A percentile compares a stretch with the other conserved stretches of the same genome.
Evolutionary conservation across 2,113 vertebrate species (phyloP).

Genomic region (Ochotona princeps): DNA sequence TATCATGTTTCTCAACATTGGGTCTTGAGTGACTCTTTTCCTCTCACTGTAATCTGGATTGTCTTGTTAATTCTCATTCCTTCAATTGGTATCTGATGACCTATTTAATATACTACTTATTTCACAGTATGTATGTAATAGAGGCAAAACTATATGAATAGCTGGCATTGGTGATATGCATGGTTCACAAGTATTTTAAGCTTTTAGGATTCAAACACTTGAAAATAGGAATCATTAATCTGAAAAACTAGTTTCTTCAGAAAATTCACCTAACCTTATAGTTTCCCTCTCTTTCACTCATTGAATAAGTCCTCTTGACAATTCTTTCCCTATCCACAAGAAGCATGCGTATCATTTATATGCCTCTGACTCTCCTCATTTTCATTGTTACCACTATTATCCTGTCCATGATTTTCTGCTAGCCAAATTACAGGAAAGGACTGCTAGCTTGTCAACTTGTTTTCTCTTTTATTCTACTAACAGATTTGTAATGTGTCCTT

Average conservation of each 20-base stretch:
- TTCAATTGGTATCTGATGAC: neutral
- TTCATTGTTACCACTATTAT: neutral
- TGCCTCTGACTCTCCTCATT: neutral
- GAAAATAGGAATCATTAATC: constrained; percentile 23
- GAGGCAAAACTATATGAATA: neutral
- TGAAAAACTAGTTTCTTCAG: neutral
- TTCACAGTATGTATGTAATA: neutral
- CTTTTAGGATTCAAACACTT: neutral
- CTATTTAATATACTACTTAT: neutral
- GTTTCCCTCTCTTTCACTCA: neutral
- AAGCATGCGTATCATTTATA: neutral
- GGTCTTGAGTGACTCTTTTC: neutral
- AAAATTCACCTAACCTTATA: neutral
- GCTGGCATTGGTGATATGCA: neutral
- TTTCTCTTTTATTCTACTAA: neutral
- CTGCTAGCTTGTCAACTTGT: neutral
- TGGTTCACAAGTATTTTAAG: neutral
- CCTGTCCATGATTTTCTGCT: neutral
- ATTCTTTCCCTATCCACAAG: neutral
- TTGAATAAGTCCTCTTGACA: neutral
- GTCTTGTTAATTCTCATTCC: neutral
- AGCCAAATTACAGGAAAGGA: neutral
- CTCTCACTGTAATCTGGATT: neutral
- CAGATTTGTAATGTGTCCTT: neutral
- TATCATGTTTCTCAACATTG: neutral